Evolutionary conservation across 2,797 vertebrate species (phyloP), one percentile per base, ranked within the genome.

Genomic region (Rhinatrema bivittatum): DNA sequence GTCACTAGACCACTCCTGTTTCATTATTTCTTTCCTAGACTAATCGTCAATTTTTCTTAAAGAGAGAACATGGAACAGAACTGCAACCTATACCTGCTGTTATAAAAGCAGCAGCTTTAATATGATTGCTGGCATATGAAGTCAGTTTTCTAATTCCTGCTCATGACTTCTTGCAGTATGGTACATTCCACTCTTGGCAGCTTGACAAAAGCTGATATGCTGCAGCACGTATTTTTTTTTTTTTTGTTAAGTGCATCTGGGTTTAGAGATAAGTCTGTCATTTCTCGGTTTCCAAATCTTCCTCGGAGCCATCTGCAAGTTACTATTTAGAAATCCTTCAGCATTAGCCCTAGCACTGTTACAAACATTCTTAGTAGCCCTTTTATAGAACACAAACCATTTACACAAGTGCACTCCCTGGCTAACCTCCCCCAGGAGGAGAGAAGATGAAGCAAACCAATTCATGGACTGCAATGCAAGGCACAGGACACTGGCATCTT

Each of bases 1-100:
- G 87, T 89, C 88, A 87, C 77, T 86, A 75, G 82, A 85, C 87
- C 85, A 79, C 84, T 94, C 87, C 86, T 83, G 89, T 68, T 77
- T 82, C 81, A 78, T 78, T 70, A 67, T 71, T 74, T 67, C 57
- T 65, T 50, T 46, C 64, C 55, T 50, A 47, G 33, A 61, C 70
- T 66, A 66, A 75, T 60, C 61, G 59, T 53, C 51, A 48, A 48
- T 47, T 68, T 62, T 39, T 47, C 28, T 67, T 72, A 72, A 31
- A 3, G 25, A 29, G 42, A 62, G 59, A 44, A 39, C n/a, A 49
- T 36, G 35, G 55, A 58, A 58, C 31, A 56, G 42, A 56, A 46
- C 29, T 25, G 51, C 52, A 44, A 39, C 16, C 45, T 45, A 56
- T 52, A 50, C 19, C 39, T 7, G 22, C 24, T 51, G 38, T 47